Percentiles rank a stretch among this genome's conserved stretches.
Evolutionary conservation across 2,113 vertebrate genomes (phyloP).

Genomic region (Bubo scandiacus): DNA sequence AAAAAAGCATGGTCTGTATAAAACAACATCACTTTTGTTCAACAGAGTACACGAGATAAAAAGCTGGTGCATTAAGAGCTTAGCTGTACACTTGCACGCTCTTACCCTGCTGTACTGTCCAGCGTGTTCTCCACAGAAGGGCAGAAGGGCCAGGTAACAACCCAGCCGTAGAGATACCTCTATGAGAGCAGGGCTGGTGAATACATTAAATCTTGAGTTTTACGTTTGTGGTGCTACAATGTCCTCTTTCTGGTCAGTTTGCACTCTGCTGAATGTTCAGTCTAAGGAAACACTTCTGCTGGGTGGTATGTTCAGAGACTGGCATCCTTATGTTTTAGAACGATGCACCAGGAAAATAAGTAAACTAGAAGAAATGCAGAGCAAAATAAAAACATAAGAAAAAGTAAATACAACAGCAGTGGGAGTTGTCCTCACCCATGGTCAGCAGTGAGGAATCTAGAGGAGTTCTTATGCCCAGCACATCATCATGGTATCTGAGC

Average conservation of each 20-base stretch:
- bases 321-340: neutral
- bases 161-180: neutral
- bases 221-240: rapidly evolving
- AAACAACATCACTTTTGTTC: neutral
- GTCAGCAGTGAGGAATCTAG: neutral
- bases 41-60: neutral
- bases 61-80: neutral
- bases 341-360: neutral
- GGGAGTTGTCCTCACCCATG: neutral
- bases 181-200: neutral
- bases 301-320: neutral
- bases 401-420: neutral
- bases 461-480: neutral
- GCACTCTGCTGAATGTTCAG: neutral
- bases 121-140: rapidly evolving
- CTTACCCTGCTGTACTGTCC: neutral
- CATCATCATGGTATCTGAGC: neutral
- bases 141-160: neutral
- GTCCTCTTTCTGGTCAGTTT: neutral
- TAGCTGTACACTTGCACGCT: neutral
- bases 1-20: neutral
- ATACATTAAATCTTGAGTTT: neutral
- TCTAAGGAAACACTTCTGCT: neutral
- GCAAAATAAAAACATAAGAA: neutral
- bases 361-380: neutral